Conservation (phyloP, 2,113 vertebrate genomes). For the Cyprinodon tularosa region DNA sequence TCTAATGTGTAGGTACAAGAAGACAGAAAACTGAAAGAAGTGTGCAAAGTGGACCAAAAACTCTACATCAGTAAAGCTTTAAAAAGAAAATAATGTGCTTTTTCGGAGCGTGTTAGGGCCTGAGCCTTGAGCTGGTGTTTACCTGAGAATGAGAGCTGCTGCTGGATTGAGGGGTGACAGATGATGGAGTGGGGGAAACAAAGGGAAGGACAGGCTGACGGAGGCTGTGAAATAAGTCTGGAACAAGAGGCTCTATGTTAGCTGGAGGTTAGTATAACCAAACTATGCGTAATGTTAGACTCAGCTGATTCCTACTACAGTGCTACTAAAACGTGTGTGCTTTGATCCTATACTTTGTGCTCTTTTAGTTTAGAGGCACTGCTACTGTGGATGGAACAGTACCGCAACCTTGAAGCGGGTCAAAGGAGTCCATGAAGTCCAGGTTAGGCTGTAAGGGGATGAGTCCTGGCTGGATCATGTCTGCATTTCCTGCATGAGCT, state of each 20-base stretch:
- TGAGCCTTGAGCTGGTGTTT: constrained; percentile 58
- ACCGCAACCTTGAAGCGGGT: constrained; percentile 91
- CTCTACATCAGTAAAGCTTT: background rate
- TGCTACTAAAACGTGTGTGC: constrained; percentile 54
- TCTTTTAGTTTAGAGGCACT: constrained; percentile 47
- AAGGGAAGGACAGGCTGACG: constrained; percentile 81
- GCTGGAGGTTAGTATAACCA: constrained; percentile 69
- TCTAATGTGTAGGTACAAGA: constrained; percentile 27
- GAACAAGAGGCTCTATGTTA: constrained; percentile 79
- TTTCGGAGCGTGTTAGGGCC: constrained; percentile 41
- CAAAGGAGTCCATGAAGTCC: constrained; percentile 98
- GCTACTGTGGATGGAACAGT: constrained; percentile 6
- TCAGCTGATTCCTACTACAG: constrained; percentile 45
- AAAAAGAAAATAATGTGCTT: background rate
- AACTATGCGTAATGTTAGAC: constrained; percentile 59
- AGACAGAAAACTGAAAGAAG: constrained; percentile 12
- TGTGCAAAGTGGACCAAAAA: background rate
- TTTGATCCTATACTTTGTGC: constrained; percentile 42
- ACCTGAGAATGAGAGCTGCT: constrained; percentile 87
- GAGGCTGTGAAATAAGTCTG: constrained; percentile 93
- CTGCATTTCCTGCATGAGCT: constrained; percentile 96
- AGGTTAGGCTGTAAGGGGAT: constrained; percentile 96
- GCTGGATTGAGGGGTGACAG: constrained; percentile 77
- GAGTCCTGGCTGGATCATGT: constrained; percentile 98
- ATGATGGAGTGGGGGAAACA: constrained; percentile 76